These are phyloP conservation scores for Sinonovacula constricta DNA, from an alignment of 1,140 invertebrate species.

Conservation along the genomic window DNA sequence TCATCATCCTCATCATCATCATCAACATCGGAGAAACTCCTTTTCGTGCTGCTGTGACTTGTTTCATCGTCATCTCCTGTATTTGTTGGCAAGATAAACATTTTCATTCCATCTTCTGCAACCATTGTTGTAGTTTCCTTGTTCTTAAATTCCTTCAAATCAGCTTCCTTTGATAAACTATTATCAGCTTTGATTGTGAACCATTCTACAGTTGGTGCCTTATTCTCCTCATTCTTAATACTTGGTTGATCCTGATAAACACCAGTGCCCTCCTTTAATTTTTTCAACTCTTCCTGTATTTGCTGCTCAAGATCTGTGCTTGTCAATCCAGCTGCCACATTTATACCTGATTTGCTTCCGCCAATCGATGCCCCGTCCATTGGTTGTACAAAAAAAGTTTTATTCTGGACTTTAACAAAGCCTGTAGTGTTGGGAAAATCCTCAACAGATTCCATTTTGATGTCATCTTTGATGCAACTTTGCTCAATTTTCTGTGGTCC, in stretches of 20 bases:
- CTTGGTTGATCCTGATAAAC: constrained; percentile 24
- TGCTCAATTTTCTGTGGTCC: constrained; percentile 53
- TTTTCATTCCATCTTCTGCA: constrained; percentile 53
- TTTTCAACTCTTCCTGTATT: constrained; percentile 30
- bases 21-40: constrained; percentile 26
- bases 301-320: constrained; percentile 43
- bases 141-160: constrained; percentile 28
- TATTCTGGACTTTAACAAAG: constrained; percentile 33
- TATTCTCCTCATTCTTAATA: constrained; percentile 18
- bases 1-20: no score
- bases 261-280: constrained; percentile 19
- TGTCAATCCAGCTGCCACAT: no score
- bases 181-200: constrained; percentile 45
- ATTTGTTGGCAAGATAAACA: constrained; percentile 62
- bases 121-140: constrained; percentile 47
- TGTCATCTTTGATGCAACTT: constrained; percentile 19
- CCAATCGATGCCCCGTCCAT: constrained; percentile 37
- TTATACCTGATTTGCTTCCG: constrained; percentile 24
- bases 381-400: constrained; percentile 25
- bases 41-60: neutral
- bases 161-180: constrained; percentile 42
- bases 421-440: constrained; percentile 7
- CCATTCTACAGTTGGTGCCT: constrained; percentile 35
- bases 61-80: neutral
- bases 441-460: constrained; percentile 33